phyloP scores from a whole-genome alignment of 2,888 invertebrate genomes.

The Sceliomorpha sp. region DNA sequence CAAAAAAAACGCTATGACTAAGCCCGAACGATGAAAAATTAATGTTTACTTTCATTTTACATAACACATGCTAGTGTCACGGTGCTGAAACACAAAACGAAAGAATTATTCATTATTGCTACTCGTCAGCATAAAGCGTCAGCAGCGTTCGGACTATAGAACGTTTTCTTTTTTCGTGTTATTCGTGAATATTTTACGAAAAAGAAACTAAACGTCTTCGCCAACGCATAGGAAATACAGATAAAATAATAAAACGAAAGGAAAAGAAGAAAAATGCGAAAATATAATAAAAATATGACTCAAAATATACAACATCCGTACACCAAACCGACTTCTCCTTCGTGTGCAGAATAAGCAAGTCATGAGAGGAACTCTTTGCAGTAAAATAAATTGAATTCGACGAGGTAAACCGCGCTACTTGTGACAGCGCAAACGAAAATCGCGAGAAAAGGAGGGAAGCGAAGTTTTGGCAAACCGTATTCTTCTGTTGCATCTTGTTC shows the following conservation, averaged over 20 bases:
- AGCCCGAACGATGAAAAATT: slow-evolving; percentile 7
- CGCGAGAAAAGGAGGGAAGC: slow-evolving; percentile 10
- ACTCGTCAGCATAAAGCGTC: slow-evolving; percentile 17
- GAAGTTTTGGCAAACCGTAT: neutral
- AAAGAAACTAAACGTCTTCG: slow-evolving; percentile 12
- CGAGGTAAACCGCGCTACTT: slow-evolving; percentile 6
- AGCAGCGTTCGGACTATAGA: slow-evolving; percentile 14
- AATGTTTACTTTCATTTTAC: slow-evolving; percentile 22
- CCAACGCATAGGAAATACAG: slow-evolving; percentile 9
- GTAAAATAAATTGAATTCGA: slow-evolving; percentile 17
- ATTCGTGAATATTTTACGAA: slow-evolving; percentile 20
- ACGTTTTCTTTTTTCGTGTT: slow-evolving; percentile 11
- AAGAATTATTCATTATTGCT: slow-evolving; percentile 22
- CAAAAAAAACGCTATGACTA: too few relatives aligned
- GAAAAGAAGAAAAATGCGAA: slow-evolving; percentile 2
- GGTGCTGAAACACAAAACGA: slow-evolving; percentile 12
- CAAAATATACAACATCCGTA: slow-evolving; percentile 8
- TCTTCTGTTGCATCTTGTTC: slow-evolving; percentile 5
- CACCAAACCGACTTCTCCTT: slow-evolving; percentile 9
- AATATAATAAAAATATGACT: slow-evolving; percentile 14
- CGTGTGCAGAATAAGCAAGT: slow-evolving; percentile 5
- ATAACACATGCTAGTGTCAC: slow-evolving; percentile 2
- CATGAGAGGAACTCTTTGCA: neutral
- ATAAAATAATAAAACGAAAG: slow-evolving; percentile 7
- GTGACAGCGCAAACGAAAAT: slow-evolving; percentile 6